Base-by-base conservation (phyloP, 2,888 invertebrate species). In the Philhelius pedissequus region DNA sequence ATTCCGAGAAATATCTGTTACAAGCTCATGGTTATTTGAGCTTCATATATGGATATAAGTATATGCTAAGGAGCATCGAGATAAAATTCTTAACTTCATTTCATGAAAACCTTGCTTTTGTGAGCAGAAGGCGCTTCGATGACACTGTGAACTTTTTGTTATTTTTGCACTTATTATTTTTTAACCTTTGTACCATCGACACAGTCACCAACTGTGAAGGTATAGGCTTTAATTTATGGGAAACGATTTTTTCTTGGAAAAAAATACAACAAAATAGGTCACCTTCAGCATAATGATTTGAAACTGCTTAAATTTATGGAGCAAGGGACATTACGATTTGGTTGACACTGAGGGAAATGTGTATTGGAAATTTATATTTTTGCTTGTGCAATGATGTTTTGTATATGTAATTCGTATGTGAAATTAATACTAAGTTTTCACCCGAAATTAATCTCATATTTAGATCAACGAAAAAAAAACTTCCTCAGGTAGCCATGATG, bases 11-110 rank as follows among this genome's bases (percentile, higher is more conserved):
- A 71, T 30, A 64, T 69, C 40, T 22, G 62, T 64, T 64, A 73
- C 62, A 62, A 35, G 50, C 62, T 73, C 62, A 52, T 52, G 73
- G 62, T 73, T 62, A 32, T 73, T 73, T 73, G 40, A 52, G 52
- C 43, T 32, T 73, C 48, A 48, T 48, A 48, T 64, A 64, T 64
- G 30, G 6, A 30, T 25, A 60, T 20, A 20, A n/a, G n/a, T 62
- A 4, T 25, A 11, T 40, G 60, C 43, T 18, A 20, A 32, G 4
- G 22, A 45, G 27, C 20, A 43, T 64, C 32, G 30, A 20, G 43
- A 58, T 20, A 22, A 64, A 32, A 40, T 13, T 15, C 62, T 45
- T 64, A 48, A 32, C 8, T 18, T 62, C 27, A 25, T 20, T n/a
- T n/a, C n/a, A n/a, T 32, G 18, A 64, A 13, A 27, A 32, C 32